These are phyloP conservation scores for Aricia artaxerxes DNA, from an alignment of 2,888 invertebrate species.

Conservation along the genomic window DNA sequence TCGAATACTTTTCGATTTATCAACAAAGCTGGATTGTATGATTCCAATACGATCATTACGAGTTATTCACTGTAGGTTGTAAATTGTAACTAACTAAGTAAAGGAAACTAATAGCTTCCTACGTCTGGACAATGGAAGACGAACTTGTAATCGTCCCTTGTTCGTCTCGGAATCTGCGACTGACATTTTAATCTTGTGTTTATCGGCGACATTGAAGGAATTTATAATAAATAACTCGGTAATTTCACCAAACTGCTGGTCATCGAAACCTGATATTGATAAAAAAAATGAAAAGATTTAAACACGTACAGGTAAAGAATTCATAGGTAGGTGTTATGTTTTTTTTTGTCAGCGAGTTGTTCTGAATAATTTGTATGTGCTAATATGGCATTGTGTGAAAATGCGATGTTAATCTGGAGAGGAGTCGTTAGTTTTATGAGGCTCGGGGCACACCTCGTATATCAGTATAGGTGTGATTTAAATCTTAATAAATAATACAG, in stretches of 20 bases:
- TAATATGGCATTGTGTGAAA: conserved; percentile 41
- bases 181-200: neutral
- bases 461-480: conserved; percentile 32
- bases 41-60: conserved; percentile 24
- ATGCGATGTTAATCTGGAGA: conserved; percentile 29
- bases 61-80: neutral
- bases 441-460: conserved; percentile 1
- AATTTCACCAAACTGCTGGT: neutral
- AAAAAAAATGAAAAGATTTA: neutral
- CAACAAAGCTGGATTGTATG: conserved; percentile 7
- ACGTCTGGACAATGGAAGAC: neutral
- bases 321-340: neutral
- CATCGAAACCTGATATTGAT: neutral
- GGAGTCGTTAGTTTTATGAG: conserved; percentile 5
- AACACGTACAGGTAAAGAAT: neutral
- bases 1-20: conserved; percentile 26
- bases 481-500: conserved; percentile 53
- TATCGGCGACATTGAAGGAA: neutral
- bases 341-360: neutral
- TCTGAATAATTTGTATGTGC: conserved; percentile 42
- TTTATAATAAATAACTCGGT: neutral
- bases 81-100: neutral
- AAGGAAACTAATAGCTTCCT: neutral
- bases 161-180: conserved; percentile 3
- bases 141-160: neutral